Evolutionary conservation across 2,888 invertebrate species (phyloP).

Genomic region (Octonoba sinensis): DNA sequence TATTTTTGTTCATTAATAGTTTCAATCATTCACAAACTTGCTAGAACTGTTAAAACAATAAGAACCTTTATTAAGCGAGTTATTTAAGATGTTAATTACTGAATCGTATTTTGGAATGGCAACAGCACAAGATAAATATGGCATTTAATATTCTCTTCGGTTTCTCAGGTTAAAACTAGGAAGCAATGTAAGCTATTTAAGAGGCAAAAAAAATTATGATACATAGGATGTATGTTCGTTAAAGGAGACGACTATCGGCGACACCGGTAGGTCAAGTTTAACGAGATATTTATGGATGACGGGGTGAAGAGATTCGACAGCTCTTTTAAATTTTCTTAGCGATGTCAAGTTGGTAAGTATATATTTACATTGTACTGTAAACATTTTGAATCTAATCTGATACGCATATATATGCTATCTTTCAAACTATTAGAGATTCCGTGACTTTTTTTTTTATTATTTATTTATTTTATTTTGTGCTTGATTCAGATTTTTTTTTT

Average conservation of each 20-base stretch:
- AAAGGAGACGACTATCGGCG: slow-evolving; percentile 33
- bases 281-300: slow-evolving; percentile 61
- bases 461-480: too few relatives aligned
- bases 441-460: background rate
- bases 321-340: slow-evolving; percentile 51
- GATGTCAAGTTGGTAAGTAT: slow-evolving; percentile 59
- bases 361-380: background rate
- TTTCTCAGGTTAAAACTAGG: slow-evolving; percentile 12
- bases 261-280: slow-evolving; percentile 62
- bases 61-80: too few relatives aligned
- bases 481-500: background rate
- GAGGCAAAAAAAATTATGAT: slow-evolving; percentile 44
- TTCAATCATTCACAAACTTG: too few relatives aligned
- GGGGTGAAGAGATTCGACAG: slow-evolving; percentile 35
- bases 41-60: too few relatives aligned
- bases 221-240: slow-evolving; percentile 37
- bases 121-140: slow-evolving; percentile 41
- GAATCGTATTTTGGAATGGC: slow-evolving; percentile 4
- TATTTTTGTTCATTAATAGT: too few relatives aligned
- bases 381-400: too few relatives aligned
- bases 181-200: slow-evolving; percentile 9
- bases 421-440: background rate
- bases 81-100: background rate
- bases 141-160: slow-evolving; percentile 26
- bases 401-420: background rate